phyloP scores from a whole-genome alignment of 2,113 vertebrate genomes.

The Alosa alosa region DNA sequence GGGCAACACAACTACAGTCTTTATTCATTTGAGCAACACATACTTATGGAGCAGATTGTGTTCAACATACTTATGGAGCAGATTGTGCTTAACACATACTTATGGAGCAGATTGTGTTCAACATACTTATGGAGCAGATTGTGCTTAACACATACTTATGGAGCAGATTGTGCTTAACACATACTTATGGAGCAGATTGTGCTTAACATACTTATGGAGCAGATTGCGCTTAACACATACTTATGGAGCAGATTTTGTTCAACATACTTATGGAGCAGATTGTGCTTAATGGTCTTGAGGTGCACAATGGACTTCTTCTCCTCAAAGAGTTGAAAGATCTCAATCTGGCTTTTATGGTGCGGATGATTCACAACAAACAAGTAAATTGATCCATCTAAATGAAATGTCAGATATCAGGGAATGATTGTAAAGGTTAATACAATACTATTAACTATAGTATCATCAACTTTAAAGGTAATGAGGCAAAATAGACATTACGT shows the following conservation, averaged over 20 bases:
- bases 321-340: constrained; percentile 76
- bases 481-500: background rate
- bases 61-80: background rate
- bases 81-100: background rate
- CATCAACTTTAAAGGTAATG: background rate
- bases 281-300: background rate
- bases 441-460: background rate
- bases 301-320: constrained; percentile 34
- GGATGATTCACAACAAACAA: constrained; percentile 81
- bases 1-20: background rate
- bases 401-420: background rate
- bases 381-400: constrained; percentile 69
- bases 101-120: no score
- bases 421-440: background rate
- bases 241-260: no score
- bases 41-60: background rate
- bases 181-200: no score
- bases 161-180: no score
- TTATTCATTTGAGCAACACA: background rate
- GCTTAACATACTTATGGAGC: no score
- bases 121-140: no score
- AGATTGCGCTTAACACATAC: no score
- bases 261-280: background rate
- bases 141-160: no score
- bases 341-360: constrained; percentile 67